phyloP scores from a whole-genome alignment of 2,113 vertebrate species.

The Ciconia maguari region DNA sequence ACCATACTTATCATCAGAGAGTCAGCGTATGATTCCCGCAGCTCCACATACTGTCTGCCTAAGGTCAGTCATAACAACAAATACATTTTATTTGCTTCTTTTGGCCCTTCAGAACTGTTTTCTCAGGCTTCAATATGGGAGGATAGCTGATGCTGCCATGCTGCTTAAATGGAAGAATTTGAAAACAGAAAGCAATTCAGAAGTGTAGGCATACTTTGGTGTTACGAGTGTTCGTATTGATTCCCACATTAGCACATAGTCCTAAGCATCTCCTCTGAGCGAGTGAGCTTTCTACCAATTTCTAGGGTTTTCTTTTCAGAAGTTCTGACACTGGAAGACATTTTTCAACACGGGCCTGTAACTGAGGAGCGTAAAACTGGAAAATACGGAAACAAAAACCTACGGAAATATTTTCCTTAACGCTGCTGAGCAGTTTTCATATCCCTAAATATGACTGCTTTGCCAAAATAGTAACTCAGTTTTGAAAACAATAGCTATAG shows the following conservation, averaged over 20 bases:
- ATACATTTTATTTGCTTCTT: constrained; percentile 36
- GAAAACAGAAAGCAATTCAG: constrained; percentile 27
- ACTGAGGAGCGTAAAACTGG: neutral
- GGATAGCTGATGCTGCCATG: neutral
- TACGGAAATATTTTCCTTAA: neutral
- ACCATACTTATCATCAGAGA: constrained; percentile 45
- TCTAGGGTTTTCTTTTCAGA: neutral
- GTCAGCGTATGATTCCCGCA: neutral
- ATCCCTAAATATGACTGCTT: neutral
- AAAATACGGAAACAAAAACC: neutral
- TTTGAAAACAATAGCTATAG: neutral
- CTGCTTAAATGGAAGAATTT: neutral
- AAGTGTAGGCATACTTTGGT: constrained; percentile 16
- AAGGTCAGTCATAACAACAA: constrained; percentile 30
- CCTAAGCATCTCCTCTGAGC: constrained; percentile 7
- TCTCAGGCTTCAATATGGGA: neutral
- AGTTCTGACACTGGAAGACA: neutral
- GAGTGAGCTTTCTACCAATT: neutral
- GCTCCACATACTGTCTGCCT: neutral
- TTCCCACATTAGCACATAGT: constrained; percentile 3
- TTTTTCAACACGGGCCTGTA: constrained; percentile 28
- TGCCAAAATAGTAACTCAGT: neutral
- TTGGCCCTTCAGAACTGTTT: constrained; percentile 6
- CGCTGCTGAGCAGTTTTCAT: neutral
- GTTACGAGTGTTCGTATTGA: constrained; percentile 14